These are phyloP conservation scores for Rhadina sibilatrix DNA, from an alignment of 2,113 vertebrate genomes.

Conservation along the genomic window DNA sequence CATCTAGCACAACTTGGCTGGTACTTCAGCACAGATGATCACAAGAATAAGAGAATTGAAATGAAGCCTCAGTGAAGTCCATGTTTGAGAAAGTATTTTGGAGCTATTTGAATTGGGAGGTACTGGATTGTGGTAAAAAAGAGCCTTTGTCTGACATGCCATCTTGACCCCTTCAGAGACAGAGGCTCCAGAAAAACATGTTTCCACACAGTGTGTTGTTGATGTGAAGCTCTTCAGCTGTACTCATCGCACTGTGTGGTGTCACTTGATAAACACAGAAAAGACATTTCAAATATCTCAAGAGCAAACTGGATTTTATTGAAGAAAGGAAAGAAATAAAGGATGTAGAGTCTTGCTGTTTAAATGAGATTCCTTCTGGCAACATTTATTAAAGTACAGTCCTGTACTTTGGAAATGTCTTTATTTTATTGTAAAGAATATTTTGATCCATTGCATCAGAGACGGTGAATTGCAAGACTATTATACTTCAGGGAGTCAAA, in stretches of 20 bases:
- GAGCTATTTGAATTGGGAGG: background rate
- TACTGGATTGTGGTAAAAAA: background rate
- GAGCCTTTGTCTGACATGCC: background rate
- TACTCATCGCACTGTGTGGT: background rate
- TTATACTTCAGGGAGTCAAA: background rate
- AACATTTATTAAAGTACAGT: background rate
- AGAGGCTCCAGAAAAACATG: background rate
- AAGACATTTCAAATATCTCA: background rate
- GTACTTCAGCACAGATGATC: background rate
- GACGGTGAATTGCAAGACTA: accelerated
- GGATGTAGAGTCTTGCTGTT: background rate
- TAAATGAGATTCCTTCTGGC: background rate
- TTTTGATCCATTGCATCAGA: background rate
- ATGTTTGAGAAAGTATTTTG: background rate
- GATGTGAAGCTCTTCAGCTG: background rate
- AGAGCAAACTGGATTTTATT: background rate
- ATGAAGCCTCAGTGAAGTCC: background rate
- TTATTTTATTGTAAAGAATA: background rate
- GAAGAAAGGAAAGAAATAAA: background rate
- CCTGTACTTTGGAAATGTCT: background rate
- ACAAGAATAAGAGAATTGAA: background rate
- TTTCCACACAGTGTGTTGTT: background rate
- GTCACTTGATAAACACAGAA: background rate
- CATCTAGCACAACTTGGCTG: background rate
- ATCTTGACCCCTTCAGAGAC: background rate